Percentiles rank a stretch among this genome's conserved stretches.
phyloP scores from a whole-genome alignment of 2,113 vertebrate genomes.

The Entelurus aequoreus region DNA sequence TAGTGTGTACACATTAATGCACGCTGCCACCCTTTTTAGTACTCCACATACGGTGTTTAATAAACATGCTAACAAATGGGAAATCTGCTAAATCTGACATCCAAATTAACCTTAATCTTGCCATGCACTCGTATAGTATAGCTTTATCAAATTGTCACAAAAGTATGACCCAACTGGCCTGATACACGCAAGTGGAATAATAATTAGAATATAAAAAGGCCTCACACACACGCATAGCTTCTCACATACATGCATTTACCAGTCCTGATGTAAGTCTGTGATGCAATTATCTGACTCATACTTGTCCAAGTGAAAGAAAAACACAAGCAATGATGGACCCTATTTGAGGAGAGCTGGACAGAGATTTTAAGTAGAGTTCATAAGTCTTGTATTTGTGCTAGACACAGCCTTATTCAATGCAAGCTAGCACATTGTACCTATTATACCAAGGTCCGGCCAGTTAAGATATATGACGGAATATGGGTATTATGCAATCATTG shows the following conservation, averaged over 20 bases:
- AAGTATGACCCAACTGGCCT: slow-evolving; percentile 4
- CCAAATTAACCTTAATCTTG: slow-evolving; percentile 21
- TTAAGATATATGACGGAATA: too few relatives aligned
- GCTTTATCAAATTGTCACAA: slow-evolving; percentile 6
- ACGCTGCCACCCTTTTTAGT: slow-evolving; percentile 4
- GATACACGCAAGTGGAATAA: background rate
- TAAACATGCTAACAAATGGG: slow-evolving; percentile 9
- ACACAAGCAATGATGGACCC: background rate
- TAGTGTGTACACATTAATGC: background rate
- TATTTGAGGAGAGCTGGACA: too few relatives aligned
- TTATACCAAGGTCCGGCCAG: too few relatives aligned
- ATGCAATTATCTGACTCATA: slow-evolving; percentile 5
- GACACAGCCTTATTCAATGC: too few relatives aligned
- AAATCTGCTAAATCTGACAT: slow-evolving; percentile 16
- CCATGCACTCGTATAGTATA: background rate
- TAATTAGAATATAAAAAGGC: background rate
- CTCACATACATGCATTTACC: slow-evolving; percentile 1
- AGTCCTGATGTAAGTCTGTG: slow-evolving; percentile 3
- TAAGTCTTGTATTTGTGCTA: too few relatives aligned
- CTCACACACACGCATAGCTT: background rate
- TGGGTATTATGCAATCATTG: too few relatives aligned
- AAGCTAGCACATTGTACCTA: too few relatives aligned
- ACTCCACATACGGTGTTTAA: slow-evolving; percentile 7
- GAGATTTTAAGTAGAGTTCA: too few relatives aligned
- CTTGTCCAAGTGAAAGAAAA: background rate